A percentile compares a stretch with the other conserved stretches of the same genome.
These are phyloP conservation scores for Melieria omissa DNA, from an alignment of 2,888 invertebrate species.

Conservation along the genomic window DNA sequence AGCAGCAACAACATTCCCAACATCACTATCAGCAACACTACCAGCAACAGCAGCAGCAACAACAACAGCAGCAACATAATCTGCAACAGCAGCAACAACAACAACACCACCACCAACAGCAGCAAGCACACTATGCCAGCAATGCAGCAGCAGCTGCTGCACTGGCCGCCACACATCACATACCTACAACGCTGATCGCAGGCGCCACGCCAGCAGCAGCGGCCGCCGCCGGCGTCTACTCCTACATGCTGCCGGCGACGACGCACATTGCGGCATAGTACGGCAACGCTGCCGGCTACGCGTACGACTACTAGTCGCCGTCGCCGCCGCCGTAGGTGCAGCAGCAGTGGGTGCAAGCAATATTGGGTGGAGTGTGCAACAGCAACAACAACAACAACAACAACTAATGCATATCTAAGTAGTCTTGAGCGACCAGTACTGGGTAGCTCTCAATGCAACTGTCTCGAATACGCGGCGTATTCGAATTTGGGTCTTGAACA, in stretches of 20 bases:
- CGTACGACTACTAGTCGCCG: slow-evolving; percentile 14
- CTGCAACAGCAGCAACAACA: slow-evolving; percentile 48
- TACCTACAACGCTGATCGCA: slow-evolving; percentile 52
- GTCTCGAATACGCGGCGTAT: slow-evolving; percentile 12
- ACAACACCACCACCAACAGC: slow-evolving; percentile 47
- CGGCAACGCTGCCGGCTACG: slow-evolving; percentile 24
- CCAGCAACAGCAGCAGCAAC: slow-evolving; percentile 46
- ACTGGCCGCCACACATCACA: slow-evolving; percentile 51
- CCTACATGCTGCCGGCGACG: slow-evolving; percentile 64
- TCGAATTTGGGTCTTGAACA: slow-evolving; percentile 23
- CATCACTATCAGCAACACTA: slow-evolving; percentile 47
- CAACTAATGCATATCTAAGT: slow-evolving; percentile 1
- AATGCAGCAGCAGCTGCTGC: slow-evolving; percentile 52
- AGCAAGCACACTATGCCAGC: slow-evolving; percentile 46
- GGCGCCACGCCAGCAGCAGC: slow-evolving; percentile 53
- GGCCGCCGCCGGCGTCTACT: slow-evolving; percentile 58
- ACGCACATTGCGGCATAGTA: slow-evolving; percentile 64
- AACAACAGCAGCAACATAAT: slow-evolving; percentile 48
- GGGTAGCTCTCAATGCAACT: slow-evolving; percentile 10
- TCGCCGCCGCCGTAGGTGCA: not conserved
- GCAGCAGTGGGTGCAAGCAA: not conserved
- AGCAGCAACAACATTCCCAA: slow-evolving; percentile 42
- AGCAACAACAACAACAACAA: slow-evolving; percentile 10
- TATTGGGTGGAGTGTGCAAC: not conserved
- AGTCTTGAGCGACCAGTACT: not conserved